Base-by-base conservation (phyloP, 2,888 invertebrate genomes). In the Stenodema calcarata region DNA sequence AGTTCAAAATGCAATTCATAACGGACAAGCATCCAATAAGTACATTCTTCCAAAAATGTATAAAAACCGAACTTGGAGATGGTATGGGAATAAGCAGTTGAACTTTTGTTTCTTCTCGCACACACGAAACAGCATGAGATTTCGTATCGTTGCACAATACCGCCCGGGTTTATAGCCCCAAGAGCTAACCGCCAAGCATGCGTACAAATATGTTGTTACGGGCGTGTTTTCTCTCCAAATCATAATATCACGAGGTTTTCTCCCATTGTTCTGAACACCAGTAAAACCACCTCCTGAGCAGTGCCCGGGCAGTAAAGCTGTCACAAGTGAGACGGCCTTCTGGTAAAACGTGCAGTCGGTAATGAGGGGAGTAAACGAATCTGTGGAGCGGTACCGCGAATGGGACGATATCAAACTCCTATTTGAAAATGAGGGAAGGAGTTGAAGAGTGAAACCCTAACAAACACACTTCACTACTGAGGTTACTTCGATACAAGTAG, bases 181-280 rank as follows among this genome's bases (percentile, higher is more conserved):
- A 23, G 23, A 23, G 62, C 47, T 9, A n/a, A 18, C 23, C 23
- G 18, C n/a, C 23, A 18, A 62, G 23, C 9, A 62, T 23, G 18
- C 12, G 0, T 18, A n/a, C 2, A 62, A 47, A 14, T 14, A 12
- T 16, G n/a, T 9, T 62, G 62, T 54, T 54, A 16, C 18, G 54
- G 62, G 62, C 62, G 62, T 62, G 62, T 62, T 62, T 62, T 62
- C 62, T 62, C 62, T 62, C 62, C 62, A 62, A 62, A 62, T 62
- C 23, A 62, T 62, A 62, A 62, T 62, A 62, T 62, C 62, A 23
- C 23, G 62, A 62, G 62, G 62, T 27, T 62, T 62, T 62, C 62
- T 62, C 23, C 62, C 62, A 62, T 62, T 62, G 62, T 62, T 62
- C 62, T 23, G 18, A 23, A 23, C 4, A 23, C 18, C 62, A 62